Conservation (phyloP, 2,888 invertebrate genomes). For the Lasioglossum leucozonium region DNA sequence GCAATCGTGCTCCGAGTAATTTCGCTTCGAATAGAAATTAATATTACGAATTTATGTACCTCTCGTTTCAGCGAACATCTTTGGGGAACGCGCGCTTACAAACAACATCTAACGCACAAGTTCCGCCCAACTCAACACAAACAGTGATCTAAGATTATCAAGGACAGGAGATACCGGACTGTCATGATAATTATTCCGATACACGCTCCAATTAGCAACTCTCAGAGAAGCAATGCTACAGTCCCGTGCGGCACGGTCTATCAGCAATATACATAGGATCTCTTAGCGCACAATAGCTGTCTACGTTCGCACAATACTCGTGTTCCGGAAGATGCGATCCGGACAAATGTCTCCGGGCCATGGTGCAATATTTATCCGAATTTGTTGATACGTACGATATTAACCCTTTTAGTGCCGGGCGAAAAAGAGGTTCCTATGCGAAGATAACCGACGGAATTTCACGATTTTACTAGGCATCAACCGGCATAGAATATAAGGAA, state of each 20-base stretch:
- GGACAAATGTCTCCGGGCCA: background rate
- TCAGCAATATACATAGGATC: background rate
- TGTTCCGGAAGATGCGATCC: background rate
- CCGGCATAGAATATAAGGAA: no score
- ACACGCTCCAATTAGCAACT: background rate
- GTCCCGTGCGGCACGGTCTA: background rate
- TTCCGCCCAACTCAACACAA: background rate
- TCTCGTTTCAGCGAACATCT: background rate
- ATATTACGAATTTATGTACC: background rate
- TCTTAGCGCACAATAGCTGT: background rate
- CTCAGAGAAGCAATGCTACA: background rate
- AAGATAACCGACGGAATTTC: no score
- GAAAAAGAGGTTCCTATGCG: no score
- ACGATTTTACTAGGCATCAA: no score
- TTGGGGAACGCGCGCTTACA: background rate
- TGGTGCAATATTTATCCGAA: background rate
- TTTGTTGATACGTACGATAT: background rate
- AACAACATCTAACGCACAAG: background rate
- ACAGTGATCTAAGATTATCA: background rate
- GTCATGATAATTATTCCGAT: conserved; percentile 1
- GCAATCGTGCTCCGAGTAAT: background rate
- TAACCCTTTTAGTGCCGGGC: no score
- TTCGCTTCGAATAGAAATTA: background rate
- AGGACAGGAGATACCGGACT: background rate
- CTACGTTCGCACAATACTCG: background rate